Base-by-base conservation (phyloP, 2,888 invertebrate genomes). In the Thereva nobilitata region DNA sequence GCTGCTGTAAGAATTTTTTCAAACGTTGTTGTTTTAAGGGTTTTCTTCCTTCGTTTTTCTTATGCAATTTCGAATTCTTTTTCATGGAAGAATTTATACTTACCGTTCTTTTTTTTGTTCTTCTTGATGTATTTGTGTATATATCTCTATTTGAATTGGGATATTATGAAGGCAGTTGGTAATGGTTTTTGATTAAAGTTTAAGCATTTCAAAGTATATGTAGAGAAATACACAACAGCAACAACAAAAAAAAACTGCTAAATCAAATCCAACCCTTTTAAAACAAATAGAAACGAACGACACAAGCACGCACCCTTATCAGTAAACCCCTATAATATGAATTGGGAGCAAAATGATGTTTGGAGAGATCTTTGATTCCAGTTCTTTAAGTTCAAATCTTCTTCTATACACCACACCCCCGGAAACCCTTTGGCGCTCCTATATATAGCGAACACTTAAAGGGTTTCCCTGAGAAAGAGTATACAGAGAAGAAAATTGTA, bases 231-330 rank as follows among this genome's bases (percentile, higher is more conserved):
- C n/a, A n/a, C n/a, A n/a, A n/a, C n/a, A n/a, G n/a, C n/a, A n/a
- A n/a, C n/a, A n/a, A n/a, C n/a, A n/a, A n/a, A n/a, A n/a, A n/a
- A 56, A 66, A 56, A 56, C 56, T 50, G 53, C 45, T 53, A 47
- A 57, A 66, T 53, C 57, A 56, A 66, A 66, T 47, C 44, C 45
- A 57, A 56, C 56, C 66, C 56, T 49, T 65, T 55, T 55, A 45
- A 65, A 54, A 55, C 35, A 55, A 53, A 53, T 64, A 53, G n/a
- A n/a, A n/a, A n/a, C n/a, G 8, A 64, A 64, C 52, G 61, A 63
- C 61, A 63, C 49, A 23, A 63, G 50, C 61, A 63, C 52, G 49
- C 53, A 53, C 64, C 64, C 64, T 64, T 53, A 64, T 64, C 64
- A 53, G 52, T n/a, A n/a, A 64, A 44, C 64, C 64, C 64, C 52